A percentile compares a stretch with the other conserved stretches of the same genome.
phyloP scores from a whole-genome alignment of 92 coral and sea anemone genomes.

The Paramuricea clavata region DNA sequence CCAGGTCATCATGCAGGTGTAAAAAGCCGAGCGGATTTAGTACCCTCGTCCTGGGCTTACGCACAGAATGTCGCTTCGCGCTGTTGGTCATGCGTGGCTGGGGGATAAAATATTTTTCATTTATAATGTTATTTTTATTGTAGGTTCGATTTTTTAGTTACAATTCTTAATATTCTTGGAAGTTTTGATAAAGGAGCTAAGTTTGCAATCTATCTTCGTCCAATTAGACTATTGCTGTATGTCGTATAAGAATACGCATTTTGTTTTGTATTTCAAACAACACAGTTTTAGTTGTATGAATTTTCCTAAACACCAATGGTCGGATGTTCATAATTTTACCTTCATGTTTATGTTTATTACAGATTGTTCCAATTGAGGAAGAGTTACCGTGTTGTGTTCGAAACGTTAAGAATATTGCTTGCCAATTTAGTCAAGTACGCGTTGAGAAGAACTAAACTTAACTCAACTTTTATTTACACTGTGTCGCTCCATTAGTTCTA shows the following conservation, averaged over 20 bases:
- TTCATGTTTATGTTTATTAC: too few relatives aligned
- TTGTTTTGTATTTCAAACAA: neutral
- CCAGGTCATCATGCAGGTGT: too few relatives aligned
- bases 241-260: too few relatives aligned
- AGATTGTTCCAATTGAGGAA: slow-evolving; percentile 88
- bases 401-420: slow-evolving; percentile 83
- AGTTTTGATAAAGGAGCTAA: slow-evolving; percentile 74
- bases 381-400: slow-evolving; percentile 92
- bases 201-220: slow-evolving; percentile 87
- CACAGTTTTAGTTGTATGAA: neutral
- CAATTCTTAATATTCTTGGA: slow-evolving; percentile 86
- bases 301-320: neutral
- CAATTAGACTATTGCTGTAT: slow-evolving; percentile 88
- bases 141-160: slow-evolving; percentile 95
- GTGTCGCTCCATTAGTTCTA: slow-evolving; percentile 6
- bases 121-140: neutral
- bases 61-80: too few relatives aligned
- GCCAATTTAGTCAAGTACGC: slow-evolving; percentile 89
- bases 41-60: too few relatives aligned
- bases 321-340: neutral
- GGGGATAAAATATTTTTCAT: too few relatives aligned
- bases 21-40: too few relatives aligned
- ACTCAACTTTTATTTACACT: neutral
- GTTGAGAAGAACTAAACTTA: neutral
- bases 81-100: too few relatives aligned